Evolutionary conservation across 2,113 vertebrate species (phyloP).

Genomic region (Proteles cristata): DNA sequence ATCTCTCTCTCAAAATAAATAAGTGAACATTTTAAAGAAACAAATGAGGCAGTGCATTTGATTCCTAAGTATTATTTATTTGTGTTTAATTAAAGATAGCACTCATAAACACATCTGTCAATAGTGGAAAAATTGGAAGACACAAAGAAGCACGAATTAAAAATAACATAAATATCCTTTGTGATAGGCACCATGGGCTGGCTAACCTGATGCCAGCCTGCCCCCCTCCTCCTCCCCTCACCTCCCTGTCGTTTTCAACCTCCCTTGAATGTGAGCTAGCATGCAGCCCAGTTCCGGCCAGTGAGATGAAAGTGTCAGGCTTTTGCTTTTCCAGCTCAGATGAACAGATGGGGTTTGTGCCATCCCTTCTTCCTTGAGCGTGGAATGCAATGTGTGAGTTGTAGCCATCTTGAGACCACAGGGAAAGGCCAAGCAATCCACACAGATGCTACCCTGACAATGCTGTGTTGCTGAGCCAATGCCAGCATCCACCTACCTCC

Average conservation of each 20-base stretch:
- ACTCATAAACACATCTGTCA: neutral
- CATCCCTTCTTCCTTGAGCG: neutral
- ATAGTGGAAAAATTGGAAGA: neutral
- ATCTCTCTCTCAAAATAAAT: too few relatives aligned
- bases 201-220: neutral
- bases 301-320: neutral
- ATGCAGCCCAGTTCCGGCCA: neutral
- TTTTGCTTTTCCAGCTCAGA: neutral
- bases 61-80: neutral
- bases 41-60: neutral
- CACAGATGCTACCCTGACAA: conserved; percentile 22
- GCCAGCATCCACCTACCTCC: conserved; percentile 16
- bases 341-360: neutral
- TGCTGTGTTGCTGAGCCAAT: neutral
- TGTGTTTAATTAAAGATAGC: neutral
- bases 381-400: neutral
- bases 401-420: neutral
- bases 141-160: neutral
- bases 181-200: neutral
- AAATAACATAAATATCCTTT: neutral
- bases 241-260: neutral
- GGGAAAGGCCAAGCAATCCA: neutral
- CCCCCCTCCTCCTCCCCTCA: fast-evolving
- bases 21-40: too few relatives aligned
- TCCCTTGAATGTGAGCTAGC: neutral